Percentiles rank a stretch among this genome's conserved stretches.
Conservation (phyloP, 2,113 vertebrate genomes). For the crab-eating macaque (Macaca fascicularis) region DNA sequence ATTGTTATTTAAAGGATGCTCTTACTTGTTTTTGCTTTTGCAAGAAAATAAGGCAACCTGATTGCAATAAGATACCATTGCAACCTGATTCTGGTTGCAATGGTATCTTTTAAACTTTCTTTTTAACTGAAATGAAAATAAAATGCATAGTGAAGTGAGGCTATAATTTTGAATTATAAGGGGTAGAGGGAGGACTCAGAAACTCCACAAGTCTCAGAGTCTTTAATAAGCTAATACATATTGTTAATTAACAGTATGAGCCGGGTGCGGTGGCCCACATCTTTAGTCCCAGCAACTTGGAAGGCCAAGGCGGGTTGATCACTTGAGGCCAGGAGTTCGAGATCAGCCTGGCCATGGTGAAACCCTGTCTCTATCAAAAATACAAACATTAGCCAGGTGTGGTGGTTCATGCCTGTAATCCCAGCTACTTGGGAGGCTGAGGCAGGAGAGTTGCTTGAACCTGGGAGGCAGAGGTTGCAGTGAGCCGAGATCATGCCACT, state of each 20-base stretch:
- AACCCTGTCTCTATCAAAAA: too few relatives aligned
- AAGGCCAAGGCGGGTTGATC: too few relatives aligned
- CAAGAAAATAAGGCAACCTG: constrained; percentile 72
- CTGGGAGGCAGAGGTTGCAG: too few relatives aligned
- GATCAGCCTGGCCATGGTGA: too few relatives aligned
- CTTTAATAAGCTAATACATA: not conserved
- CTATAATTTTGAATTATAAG: not conserved
- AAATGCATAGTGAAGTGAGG: not conserved
- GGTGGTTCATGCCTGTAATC: too few relatives aligned
- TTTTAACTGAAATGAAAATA: constrained; percentile 63
- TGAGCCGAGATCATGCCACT: too few relatives aligned
- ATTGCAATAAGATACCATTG: not conserved
- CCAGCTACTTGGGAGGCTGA: too few relatives aligned
- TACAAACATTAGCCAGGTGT: too few relatives aligned
- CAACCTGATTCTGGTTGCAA: constrained; percentile 54
- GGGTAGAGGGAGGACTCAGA: not conserved
- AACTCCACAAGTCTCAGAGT: not conserved
- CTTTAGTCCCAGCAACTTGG: too few relatives aligned
- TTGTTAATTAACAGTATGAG: not conserved
- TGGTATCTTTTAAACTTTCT: constrained; percentile 73
- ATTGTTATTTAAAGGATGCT: constrained; percentile 83
- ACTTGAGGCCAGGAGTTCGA: too few relatives aligned
- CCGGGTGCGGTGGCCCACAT: too few relatives aligned
- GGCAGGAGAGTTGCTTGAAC: too few relatives aligned
- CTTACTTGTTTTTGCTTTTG: constrained; percentile 83